These are phyloP conservation scores for Pterocles burchelli DNA, from an alignment of 2,113 vertebrate genomes.

Conservation along the genomic window DNA sequence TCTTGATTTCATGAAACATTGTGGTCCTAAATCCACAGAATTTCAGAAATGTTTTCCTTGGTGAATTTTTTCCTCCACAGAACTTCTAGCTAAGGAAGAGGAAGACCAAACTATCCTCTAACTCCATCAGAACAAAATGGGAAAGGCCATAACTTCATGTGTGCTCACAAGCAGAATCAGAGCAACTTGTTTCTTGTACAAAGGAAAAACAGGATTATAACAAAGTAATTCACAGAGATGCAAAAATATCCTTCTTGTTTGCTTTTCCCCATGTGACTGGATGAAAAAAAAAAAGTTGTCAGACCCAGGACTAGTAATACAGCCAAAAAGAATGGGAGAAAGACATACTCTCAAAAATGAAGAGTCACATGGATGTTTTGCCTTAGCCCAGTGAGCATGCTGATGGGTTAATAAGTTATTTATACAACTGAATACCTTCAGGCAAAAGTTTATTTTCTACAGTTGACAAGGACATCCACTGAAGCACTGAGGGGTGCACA, in stretches of 20 bases:
- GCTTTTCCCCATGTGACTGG: not conserved
- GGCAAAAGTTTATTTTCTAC: not conserved
- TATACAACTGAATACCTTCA: not conserved
- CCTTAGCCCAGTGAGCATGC: not conserved
- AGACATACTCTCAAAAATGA: not conserved
- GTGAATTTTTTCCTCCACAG: not conserved
- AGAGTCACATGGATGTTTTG: not conserved
- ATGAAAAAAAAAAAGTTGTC: not conserved
- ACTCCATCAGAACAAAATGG: not conserved
- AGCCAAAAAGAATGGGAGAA: not conserved
- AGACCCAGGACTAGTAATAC: not conserved
- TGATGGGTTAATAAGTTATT: not conserved
- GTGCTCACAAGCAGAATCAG: not conserved
- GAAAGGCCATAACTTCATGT: not conserved
- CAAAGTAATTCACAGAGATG: not conserved
- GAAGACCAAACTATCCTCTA: not conserved
- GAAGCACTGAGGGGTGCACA: not conserved
- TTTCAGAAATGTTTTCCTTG: not conserved
- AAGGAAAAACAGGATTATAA: not conserved
- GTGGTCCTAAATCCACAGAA: not conserved
- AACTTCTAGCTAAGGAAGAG: not conserved
- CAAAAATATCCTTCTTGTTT: not conserved
- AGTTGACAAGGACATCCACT: not conserved
- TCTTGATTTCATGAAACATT: not conserved
- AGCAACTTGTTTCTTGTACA: not conserved